Percentiles rank a stretch among this genome's conserved stretches.
These are phyloP conservation scores for Bradypodion ventrale DNA, from an alignment of 2,797 vertebrate genomes.

Conservation along the genomic window DNA sequence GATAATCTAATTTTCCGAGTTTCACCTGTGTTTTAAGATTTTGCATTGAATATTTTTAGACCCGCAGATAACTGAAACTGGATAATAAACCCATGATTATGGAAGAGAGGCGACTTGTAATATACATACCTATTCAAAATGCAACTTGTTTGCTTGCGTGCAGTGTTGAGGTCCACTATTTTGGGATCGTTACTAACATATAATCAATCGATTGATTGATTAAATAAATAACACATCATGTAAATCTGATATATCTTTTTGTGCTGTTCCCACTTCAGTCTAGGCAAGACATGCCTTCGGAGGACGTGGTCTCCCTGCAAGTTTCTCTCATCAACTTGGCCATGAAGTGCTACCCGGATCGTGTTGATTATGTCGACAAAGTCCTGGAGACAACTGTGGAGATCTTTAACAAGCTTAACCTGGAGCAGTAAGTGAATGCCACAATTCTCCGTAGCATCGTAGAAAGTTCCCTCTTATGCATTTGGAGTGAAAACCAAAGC, in stretches of 20 bases:
- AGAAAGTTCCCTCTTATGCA: neutral
- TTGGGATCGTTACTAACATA: too few species aligned
- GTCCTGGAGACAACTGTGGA: slow-evolving; percentile 97
- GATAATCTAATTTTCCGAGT: too few species aligned
- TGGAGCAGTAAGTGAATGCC: slow-evolving; percentile 89
- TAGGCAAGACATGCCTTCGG: slow-evolving; percentile 97
- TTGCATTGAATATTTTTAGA: too few species aligned
- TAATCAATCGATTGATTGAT: too few species aligned
- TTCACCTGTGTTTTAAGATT: too few species aligned
- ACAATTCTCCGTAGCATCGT: neutral
- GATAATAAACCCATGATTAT: too few species aligned
- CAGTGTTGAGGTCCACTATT: too few species aligned
- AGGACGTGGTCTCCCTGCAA: slow-evolving; percentile 97
- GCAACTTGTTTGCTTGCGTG: too few species aligned
- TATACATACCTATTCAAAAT: too few species aligned
- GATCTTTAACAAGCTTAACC: slow-evolving; percentile 97
- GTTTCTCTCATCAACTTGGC: slow-evolving; percentile 98
- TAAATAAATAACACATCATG: neutral
- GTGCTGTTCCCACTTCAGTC: slow-evolving; percentile 79
- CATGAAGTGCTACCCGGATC: slow-evolving; percentile 98
- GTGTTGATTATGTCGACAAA: slow-evolving; percentile 97
- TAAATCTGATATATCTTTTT: fast-evolving
- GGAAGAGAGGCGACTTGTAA: too few species aligned
- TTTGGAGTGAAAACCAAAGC: neutral
- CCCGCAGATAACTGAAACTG: too few species aligned